phyloP scores from a whole-genome alignment of 2,797 vertebrate genomes.

The Distichodus sexfasciatus region DNA sequence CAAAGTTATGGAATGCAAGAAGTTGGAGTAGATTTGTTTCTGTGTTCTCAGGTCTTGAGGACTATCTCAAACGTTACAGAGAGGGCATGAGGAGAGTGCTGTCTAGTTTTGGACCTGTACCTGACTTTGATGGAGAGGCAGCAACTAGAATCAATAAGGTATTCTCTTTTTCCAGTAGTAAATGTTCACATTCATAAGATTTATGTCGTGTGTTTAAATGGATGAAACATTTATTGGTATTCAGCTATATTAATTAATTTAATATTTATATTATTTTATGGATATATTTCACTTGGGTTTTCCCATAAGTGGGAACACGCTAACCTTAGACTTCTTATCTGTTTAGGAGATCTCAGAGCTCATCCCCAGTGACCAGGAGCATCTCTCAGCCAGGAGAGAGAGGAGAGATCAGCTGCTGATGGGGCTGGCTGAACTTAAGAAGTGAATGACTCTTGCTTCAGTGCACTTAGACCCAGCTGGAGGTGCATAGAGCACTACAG shows the following conservation, averaged over 20 bases:
- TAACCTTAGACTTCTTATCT: slow-evolving; percentile 1
- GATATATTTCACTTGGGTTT: neutral
- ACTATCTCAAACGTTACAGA: slow-evolving; percentile 86
- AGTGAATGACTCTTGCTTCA: slow-evolving; percentile 45
- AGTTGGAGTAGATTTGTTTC: neutral
- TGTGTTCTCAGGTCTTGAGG: slow-evolving; percentile 75
- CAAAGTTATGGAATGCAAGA: neutral
- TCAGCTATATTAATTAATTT: too few species aligned
- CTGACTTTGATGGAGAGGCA: slow-evolving; percentile 80
- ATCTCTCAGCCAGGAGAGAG: slow-evolving; percentile 78
- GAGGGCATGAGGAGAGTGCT: slow-evolving; percentile 82
- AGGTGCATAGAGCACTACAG: neutral
- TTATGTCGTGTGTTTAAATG: too few species aligned
- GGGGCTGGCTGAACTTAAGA: slow-evolving; percentile 83
- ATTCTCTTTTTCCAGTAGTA: too few species aligned
- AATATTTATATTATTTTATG: too few species aligned
- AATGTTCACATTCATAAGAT: too few species aligned
- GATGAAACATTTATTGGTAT: too few species aligned
- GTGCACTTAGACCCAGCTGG: neutral
- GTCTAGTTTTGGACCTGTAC: slow-evolving; percentile 83
- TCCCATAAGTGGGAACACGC: neutral
- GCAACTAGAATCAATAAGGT: slow-evolving; percentile 78
- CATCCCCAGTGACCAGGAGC: slow-evolving; percentile 76
- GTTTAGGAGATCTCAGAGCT: slow-evolving; percentile 81
- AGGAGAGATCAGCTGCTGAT: slow-evolving; percentile 85